These are phyloP conservation scores for Nomada goodeniana DNA, from an alignment of 2,888 invertebrate genomes.

Conservation along the genomic window DNA sequence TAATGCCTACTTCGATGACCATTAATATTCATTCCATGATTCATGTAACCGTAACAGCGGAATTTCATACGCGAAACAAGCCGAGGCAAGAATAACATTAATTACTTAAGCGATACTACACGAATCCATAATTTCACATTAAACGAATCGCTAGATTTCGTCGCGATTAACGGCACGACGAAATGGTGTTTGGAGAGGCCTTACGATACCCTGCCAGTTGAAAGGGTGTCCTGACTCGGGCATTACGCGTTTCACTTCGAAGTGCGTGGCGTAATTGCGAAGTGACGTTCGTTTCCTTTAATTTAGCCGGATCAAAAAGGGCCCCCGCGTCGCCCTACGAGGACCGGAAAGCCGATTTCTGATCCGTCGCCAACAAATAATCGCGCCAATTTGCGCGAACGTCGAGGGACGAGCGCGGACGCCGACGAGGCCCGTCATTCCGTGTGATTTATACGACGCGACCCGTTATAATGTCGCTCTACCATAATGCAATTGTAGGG, in stretches of 20 bases:
- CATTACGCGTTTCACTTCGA: neutral
- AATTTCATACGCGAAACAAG: slow-evolving; percentile 21
- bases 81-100: too few species aligned
- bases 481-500: slow-evolving; percentile 68
- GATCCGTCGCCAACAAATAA: slow-evolving; percentile 70
- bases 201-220: too few species aligned
- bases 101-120: neutral
- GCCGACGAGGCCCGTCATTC: slow-evolving; percentile 59
- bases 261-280: neutral
- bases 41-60: slow-evolving; percentile 62
- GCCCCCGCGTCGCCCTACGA: slow-evolving; percentile 34
- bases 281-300: slow-evolving; percentile 52
- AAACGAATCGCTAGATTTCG: neutral
- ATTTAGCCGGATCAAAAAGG: slow-evolving; percentile 29
- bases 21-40: slow-evolving; percentile 74
- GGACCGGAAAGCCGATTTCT: slow-evolving; percentile 61
- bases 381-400: slow-evolving; percentile 69
- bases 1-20: slow-evolving; percentile 61
- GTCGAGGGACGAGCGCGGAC: slow-evolving; percentile 41
- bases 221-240: too few species aligned
- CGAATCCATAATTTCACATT: neutral
- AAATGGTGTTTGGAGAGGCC: too few species aligned
- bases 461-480: slow-evolving; percentile 67
- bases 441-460: slow-evolving; percentile 69
- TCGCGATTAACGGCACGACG: neutral